phyloP scores from a whole-genome alignment of 2,888 invertebrate genomes.

The Eristalis intricaria region DNA sequence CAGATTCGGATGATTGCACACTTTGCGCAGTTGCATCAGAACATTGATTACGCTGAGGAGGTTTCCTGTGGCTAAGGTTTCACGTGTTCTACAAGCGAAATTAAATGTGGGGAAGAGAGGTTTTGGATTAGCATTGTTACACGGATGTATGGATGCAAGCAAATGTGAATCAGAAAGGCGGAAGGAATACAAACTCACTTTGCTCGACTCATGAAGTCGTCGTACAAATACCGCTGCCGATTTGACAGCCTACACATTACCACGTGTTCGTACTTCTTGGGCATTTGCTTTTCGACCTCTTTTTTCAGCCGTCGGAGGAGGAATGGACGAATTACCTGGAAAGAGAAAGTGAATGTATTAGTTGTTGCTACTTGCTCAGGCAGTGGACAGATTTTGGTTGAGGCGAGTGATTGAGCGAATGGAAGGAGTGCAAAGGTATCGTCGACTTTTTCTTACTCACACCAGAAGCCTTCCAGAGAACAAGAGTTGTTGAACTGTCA shows the following conservation, averaged over 20 bases:
- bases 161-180: not conserved
- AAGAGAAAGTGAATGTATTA: conserved; percentile 35
- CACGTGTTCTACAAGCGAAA: conserved; percentile 88
- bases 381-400: too few relatives aligned
- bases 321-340: conserved; percentile 94
- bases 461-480: too few relatives aligned
- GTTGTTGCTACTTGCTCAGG: not conserved
- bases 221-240: conserved; percentile 97
- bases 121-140: not conserved
- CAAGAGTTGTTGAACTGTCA: too few relatives aligned
- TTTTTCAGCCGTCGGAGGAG: conserved; percentile 94
- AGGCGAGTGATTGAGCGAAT: too few relatives aligned
- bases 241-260: conserved; percentile 96
- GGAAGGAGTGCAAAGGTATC: not conserved
- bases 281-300: conserved; percentile 98
- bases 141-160: not conserved
- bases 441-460: not conserved
- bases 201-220: conserved; percentile 99
- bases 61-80: conserved; percentile 96
- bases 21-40: conserved; percentile 97
- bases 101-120: not conserved
- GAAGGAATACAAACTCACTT: conserved; percentile 85
- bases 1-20: conserved; percentile 98
- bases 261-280: conserved; percentile 97
- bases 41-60: conserved; percentile 97